Conservation (phyloP, 2,797 vertebrate species). For the Melanotaenia boesemani region DNA sequence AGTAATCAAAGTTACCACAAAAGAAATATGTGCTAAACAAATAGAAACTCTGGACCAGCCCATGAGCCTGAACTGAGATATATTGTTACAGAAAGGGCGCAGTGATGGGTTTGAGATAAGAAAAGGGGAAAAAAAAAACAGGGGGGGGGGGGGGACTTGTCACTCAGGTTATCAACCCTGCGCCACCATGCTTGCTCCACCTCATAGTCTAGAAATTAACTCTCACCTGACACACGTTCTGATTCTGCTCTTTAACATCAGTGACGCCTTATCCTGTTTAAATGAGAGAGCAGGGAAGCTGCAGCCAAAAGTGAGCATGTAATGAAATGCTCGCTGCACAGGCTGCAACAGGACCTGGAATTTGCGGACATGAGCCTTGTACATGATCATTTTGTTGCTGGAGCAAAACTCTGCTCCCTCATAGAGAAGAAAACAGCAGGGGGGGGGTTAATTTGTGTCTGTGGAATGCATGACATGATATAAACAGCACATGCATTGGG, state of each 20-base stretch:
- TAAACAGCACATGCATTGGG: slow-evolving; percentile 28
- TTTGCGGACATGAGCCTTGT: slow-evolving; percentile 69
- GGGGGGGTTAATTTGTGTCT: slow-evolving; percentile 19
- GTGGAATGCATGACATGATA: slow-evolving; percentile 38
- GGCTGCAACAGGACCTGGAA: slow-evolving; percentile 83
- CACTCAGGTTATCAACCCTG: slow-evolving; percentile 64
- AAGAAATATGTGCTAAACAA: slow-evolving; percentile 62
- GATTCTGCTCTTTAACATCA: slow-evolving; percentile 8
- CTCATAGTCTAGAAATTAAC: slow-evolving; percentile 16
- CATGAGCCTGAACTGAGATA: slow-evolving; percentile 28
- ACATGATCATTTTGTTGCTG: slow-evolving; percentile 60
- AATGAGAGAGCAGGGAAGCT: slow-evolving; percentile 27
- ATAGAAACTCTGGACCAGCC: slow-evolving; percentile 56
- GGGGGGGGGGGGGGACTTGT: slow-evolving; percentile 49
- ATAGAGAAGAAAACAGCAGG: slow-evolving; percentile 34
- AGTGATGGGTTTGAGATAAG: slow-evolving; percentile 48
- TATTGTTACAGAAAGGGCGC: slow-evolving; percentile 57
- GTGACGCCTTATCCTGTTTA: neutral
- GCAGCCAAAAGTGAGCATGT: slow-evolving; percentile 43
- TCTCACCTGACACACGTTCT: slow-evolving; percentile 6
- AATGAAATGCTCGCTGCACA: slow-evolving; percentile 77
- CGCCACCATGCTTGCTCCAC: neutral
- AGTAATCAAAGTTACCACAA: slow-evolving; percentile 45
- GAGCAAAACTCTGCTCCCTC: slow-evolving; percentile 59
- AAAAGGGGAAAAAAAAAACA: slow-evolving; percentile 4